These are phyloP conservation scores for Chionomys nivalis DNA, from an alignment of 2,113 vertebrate species.

Conservation along the genomic window DNA sequence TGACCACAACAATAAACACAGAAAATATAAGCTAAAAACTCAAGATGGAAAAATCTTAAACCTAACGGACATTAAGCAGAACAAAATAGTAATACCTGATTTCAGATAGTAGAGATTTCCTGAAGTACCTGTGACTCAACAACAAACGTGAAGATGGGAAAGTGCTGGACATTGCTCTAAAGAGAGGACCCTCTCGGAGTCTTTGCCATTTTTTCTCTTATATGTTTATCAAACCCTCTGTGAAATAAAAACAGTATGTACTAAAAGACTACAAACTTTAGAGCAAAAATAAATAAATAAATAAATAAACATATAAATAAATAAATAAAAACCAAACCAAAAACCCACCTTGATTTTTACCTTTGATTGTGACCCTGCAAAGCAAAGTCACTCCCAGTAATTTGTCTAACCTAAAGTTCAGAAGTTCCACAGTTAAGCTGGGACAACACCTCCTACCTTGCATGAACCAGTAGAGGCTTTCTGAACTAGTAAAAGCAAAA, in stretches of 20 bases:
- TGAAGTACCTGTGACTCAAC: not conserved
- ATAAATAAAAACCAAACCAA: too few species aligned
- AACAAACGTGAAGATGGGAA: not conserved
- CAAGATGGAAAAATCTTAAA: not conserved
- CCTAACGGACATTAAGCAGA: conserved; percentile 29
- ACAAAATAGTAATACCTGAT: not conserved
- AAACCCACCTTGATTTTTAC: not conserved
- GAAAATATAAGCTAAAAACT: conserved; percentile 20
- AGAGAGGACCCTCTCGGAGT: not conserved
- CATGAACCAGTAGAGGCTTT: not conserved
- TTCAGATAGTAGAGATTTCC: conserved; percentile 4
- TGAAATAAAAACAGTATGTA: conserved; percentile 16
- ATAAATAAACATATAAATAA: not conserved
- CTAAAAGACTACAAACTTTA: conserved; percentile 42
- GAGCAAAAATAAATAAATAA: not conserved
- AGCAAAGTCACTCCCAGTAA: not conserved
- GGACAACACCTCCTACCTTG: not conserved
- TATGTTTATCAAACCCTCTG: conserved; percentile 10
- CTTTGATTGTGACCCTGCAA: not conserved
- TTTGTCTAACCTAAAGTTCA: not conserved
- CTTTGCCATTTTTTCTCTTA: not conserved
- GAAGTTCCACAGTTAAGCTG: not conserved
- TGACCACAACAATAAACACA: not conserved
- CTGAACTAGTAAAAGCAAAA: not conserved
- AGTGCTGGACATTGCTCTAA: not conserved